These are phyloP conservation scores for Amblyopsis rosae DNA, from an alignment of 2,113 vertebrate species.

Conservation along the genomic window DNA sequence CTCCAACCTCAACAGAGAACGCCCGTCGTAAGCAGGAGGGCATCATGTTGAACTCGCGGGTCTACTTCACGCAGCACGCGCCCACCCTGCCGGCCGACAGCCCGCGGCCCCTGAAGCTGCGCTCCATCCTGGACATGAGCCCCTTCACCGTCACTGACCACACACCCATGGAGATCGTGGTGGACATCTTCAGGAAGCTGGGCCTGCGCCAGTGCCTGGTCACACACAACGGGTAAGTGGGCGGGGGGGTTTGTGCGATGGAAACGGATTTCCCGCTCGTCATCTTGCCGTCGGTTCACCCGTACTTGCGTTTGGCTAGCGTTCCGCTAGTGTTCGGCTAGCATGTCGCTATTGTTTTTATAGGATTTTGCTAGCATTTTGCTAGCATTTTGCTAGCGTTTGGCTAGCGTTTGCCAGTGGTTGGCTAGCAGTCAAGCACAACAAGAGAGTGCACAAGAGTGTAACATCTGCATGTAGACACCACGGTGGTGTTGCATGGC, in stretches of 20 bases:
- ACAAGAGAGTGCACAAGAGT: neutral
- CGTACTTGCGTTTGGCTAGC: neutral
- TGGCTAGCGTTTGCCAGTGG: too few relatives aligned
- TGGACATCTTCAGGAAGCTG: slow-evolving; percentile 98
- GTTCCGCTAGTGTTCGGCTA: too few relatives aligned
- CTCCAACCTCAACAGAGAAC: slow-evolving; percentile 81
- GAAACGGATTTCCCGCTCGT: neutral
- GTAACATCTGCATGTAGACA: slow-evolving; percentile 9
- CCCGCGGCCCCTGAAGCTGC: slow-evolving; percentile 92
- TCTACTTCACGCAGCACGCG: slow-evolving; percentile 97
- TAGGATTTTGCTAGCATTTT: neutral
- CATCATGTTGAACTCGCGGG: slow-evolving; percentile 91
- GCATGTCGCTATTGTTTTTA: too few relatives aligned
- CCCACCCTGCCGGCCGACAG: slow-evolving; percentile 96
- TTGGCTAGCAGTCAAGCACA: neutral
- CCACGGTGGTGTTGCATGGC: slow-evolving; percentile 42
- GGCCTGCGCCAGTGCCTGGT: slow-evolving; percentile 98
- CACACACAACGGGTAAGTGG: slow-evolving; percentile 96
- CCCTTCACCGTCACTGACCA: slow-evolving; percentile 99
- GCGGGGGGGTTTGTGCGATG: neutral
- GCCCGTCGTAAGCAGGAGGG: slow-evolving; percentile 96
- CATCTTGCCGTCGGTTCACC: neutral
- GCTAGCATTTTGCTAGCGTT: neutral
- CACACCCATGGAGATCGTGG: slow-evolving; percentile 99
- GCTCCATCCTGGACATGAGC: slow-evolving; percentile 98